phyloP scores from a whole-genome alignment of 2,113 vertebrate species.

The Casuarius casuarius region DNA sequence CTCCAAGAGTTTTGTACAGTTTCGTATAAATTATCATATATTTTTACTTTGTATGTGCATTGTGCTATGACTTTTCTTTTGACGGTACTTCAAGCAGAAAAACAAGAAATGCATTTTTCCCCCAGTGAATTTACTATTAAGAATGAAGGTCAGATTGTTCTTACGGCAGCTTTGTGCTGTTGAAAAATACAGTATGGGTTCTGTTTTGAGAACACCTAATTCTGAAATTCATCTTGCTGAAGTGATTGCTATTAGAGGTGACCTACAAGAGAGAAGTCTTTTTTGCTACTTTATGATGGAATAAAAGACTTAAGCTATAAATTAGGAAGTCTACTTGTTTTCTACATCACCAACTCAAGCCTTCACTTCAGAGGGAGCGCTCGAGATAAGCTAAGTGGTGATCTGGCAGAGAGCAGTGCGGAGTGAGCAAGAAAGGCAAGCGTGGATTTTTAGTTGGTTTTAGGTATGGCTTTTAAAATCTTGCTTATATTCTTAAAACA shows the following conservation, averaged over 20 bases:
- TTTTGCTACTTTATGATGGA: constrained; percentile 18
- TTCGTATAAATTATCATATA: neutral
- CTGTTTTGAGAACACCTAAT: neutral
- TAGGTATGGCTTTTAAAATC: neutral
- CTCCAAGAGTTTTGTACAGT: neutral
- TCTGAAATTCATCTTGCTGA: constrained; percentile 57
- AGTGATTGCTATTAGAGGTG: constrained; percentile 40
- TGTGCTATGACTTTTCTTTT: constrained; percentile 1
- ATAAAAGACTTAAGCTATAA: neutral
- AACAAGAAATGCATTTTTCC: constrained; percentile 24
- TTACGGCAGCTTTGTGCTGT: neutral
- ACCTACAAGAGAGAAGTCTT: neutral
- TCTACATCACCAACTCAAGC: neutral
- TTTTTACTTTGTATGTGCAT: neutral
- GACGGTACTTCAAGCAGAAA: constrained; percentile 35
- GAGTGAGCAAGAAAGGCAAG: neutral
- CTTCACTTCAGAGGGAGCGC: neutral
- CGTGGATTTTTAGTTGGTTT: neutral
- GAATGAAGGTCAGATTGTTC: constrained; percentile 49
- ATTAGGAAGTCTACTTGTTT: constrained; percentile 8
- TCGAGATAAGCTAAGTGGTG: neutral
- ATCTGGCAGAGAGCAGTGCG: neutral
- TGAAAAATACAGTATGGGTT: constrained; percentile 15
- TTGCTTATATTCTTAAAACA: neutral
- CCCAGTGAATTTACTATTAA: constrained; percentile 11